These are phyloP conservation scores for Mus pahari DNA, from an alignment of 2,113 vertebrate species.

Conservation along the genomic window DNA sequence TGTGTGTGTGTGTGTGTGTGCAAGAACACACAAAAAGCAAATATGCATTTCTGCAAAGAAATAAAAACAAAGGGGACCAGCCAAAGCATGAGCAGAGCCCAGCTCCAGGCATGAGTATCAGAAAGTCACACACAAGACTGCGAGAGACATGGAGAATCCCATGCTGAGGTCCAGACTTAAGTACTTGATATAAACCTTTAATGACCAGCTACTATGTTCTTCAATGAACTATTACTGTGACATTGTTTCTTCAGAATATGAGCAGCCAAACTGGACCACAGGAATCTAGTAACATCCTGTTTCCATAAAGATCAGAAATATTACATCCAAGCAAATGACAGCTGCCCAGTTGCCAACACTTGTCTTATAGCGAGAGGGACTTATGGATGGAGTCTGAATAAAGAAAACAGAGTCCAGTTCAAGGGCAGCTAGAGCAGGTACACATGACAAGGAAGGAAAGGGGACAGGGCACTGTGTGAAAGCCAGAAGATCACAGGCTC, in stretches of 20 bases:
- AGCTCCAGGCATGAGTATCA: accelerated
- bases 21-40: neutral
- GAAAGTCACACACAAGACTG: neutral
- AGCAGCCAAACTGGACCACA: neutral
- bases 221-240: neutral
- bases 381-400: neutral
- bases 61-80: neutral
- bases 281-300: neutral
- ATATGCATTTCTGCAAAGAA: neutral
- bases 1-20: neutral
- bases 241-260: neutral
- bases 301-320: constrained; percentile 40
- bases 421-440: neutral
- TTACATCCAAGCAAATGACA: neutral
- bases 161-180: neutral
- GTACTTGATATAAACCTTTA: neutral
- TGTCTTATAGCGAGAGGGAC: neutral
- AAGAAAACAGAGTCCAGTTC: neutral
- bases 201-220: neutral
- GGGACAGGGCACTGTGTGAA: neutral
- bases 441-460: neutral
- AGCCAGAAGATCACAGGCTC: neutral
- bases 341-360: neutral
- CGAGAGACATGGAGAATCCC: neutral
- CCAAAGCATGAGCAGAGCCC: neutral